These are phyloP conservation scores for Myotis yumanensis DNA, from an alignment of 2,113 vertebrate species.

Conservation along the genomic window DNA sequence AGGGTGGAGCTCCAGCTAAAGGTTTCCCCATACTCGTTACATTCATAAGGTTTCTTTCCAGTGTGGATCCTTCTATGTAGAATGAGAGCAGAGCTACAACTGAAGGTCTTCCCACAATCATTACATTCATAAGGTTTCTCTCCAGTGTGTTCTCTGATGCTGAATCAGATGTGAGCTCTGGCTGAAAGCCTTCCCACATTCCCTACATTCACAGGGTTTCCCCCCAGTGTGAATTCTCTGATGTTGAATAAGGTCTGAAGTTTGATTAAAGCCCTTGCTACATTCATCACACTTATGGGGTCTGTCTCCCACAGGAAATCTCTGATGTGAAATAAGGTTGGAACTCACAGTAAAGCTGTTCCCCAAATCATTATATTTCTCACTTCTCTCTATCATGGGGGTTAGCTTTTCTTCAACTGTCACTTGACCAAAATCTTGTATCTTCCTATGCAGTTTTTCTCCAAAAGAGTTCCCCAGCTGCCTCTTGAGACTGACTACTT, in stretches of 20 bases:
- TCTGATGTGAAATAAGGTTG: slow-evolving; percentile 67
- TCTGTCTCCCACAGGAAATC: slow-evolving; percentile 71
- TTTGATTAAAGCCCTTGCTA: slow-evolving; percentile 82
- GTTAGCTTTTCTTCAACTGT: slow-evolving; percentile 43
- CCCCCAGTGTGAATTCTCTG: slow-evolving; percentile 82
- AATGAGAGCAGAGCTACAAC: slow-evolving; percentile 80
- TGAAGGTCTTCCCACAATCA: slow-evolving; percentile 83
- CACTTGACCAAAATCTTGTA: slow-evolving; percentile 44
- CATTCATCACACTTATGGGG: slow-evolving; percentile 81
- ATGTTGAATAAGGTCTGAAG: slow-evolving; percentile 81
- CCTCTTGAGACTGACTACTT: slow-evolving; percentile 61
- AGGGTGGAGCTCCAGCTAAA: slow-evolving; percentile 82
- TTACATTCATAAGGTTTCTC: slow-evolving; percentile 82
- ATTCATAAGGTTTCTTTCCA: slow-evolving; percentile 81
- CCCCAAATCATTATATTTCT: slow-evolving; percentile 59
- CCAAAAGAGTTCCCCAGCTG: slow-evolving; percentile 58
- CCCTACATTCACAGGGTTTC: slow-evolving; percentile 80
- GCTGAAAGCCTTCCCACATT: slow-evolving; percentile 83
- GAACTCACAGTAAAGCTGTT: slow-evolving; percentile 58
- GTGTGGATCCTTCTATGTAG: slow-evolving; percentile 81
- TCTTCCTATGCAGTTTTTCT: slow-evolving; percentile 55
- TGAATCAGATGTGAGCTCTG: slow-evolving; percentile 81
- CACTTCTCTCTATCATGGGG: slow-evolving; percentile 36
- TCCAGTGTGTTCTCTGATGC: slow-evolving; percentile 82
- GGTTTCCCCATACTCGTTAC: slow-evolving; percentile 79